Evolutionary conservation across 1,140 invertebrate species (phyloP).

Genomic region (Neodiprion pinetum): DNA sequence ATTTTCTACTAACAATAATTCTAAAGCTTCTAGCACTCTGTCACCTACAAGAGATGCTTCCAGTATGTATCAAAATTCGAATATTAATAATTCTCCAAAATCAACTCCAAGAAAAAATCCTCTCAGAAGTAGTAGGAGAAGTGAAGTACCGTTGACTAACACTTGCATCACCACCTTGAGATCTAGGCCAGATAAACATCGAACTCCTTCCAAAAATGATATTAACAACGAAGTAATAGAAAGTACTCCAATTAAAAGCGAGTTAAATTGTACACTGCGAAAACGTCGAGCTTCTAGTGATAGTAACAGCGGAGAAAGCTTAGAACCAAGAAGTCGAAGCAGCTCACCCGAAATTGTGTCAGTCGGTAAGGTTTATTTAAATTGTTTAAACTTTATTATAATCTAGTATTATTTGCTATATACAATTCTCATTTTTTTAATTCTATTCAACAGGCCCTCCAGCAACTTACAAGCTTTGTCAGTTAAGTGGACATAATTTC

Average conservation of each 20-base stretch:
- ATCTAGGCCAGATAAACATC: neutral
- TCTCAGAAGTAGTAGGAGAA: neutral
- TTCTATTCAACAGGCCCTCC: constrained; percentile 25
- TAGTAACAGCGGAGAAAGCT: neutral
- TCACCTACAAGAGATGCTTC: neutral
- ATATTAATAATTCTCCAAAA: neutral
- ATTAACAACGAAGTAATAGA: neutral
- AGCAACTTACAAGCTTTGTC: constrained; percentile 21
- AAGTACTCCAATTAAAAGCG: neutral
- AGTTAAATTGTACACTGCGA: neutral
- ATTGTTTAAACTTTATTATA: neutral
- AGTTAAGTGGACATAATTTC: constrained; percentile 3
- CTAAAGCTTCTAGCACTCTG: neutral
- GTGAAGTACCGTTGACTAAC: neutral
- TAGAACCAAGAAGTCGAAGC: neutral
- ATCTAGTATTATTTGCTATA: neutral
- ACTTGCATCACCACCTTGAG: neutral
- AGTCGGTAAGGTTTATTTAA: neutral
- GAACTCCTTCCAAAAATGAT: neutral
- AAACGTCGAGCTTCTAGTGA: neutral
- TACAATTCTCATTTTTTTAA: constrained; percentile 8
- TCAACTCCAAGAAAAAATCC: neutral
- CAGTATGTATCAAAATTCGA: neutral
- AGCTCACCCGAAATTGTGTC: neutral
- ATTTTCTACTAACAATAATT: neutral